phyloP scores from a whole-genome alignment of 2,888 invertebrate species.

The Rhaphigaster nebulosa region DNA sequence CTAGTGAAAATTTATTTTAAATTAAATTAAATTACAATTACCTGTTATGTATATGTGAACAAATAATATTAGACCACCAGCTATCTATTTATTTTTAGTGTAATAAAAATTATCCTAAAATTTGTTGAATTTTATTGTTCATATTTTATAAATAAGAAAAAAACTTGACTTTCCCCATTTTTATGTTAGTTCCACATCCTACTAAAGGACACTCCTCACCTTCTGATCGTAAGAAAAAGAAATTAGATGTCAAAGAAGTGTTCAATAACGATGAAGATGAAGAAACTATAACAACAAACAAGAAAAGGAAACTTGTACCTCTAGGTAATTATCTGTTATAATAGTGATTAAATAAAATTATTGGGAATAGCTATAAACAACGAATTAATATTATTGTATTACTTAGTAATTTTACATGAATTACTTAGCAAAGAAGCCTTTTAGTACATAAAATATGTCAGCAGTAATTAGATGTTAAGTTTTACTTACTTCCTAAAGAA shows the following conservation, averaged over 20 bases:
- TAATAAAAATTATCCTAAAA: too few relatives aligned
- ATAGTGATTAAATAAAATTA: background rate
- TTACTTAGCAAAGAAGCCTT: background rate
- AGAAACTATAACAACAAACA: conserved; percentile 71
- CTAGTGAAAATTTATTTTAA: too few relatives aligned
- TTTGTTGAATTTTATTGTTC: too few relatives aligned
- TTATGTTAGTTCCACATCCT: conserved; percentile 61
- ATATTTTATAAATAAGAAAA: too few relatives aligned
- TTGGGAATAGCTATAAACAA: background rate
- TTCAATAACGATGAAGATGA: conserved; percentile 88
- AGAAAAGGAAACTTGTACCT: conserved; percentile 85
- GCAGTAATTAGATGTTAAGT: too few relatives aligned
- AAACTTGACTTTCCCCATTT: background rate
- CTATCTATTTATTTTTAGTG: too few relatives aligned
- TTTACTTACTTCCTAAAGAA: too few relatives aligned
- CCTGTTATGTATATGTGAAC: too few relatives aligned
- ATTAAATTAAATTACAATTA: too few relatives aligned
- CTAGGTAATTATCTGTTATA: conserved; percentile 72
- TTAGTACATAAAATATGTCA: background rate
- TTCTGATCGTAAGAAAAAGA: conserved; percentile 73
- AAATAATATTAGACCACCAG: too few relatives aligned
- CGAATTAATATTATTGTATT: background rate
- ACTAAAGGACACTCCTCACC: conserved; percentile 63
- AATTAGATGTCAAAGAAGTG: conserved; percentile 85
- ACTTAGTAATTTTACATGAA: background rate